Evolutionary conservation across 2,113 vertebrate genomes (phyloP), one percentile per base, ranked within the genome.

Genomic region (Okapia johnstoni): DNA sequence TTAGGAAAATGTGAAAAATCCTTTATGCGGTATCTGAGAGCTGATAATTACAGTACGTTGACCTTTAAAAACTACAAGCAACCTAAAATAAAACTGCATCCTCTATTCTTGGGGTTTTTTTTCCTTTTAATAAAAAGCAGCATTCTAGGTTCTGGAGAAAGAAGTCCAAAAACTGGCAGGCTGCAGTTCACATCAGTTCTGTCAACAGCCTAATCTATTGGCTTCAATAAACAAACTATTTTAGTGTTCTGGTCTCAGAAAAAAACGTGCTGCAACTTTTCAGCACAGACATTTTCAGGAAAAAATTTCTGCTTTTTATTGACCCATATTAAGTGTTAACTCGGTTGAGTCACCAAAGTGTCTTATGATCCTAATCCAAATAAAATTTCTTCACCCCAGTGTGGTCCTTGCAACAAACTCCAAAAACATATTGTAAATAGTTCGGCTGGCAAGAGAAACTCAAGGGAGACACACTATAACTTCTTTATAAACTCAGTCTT

Each of bases 291-390:
- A 93, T 97, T 97, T 21, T 96, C 54, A 95, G 25, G 30, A 96
- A 94, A 97, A 94, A 77, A 57, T 13, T 81, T 80, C 70, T 95
- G 83, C 88, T 97, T 97, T 98, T 97, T 95, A 98, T 76, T 98
- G 93, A 95, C 96, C 88, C 94, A 93, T 93, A 94, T 97, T 97
- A 94, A 96, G 94, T 93, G 92, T 97, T 95, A 97, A 97, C 86
- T 97, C 77, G 88, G 94, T 63, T 97, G 87, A 97, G 83, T 97
- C 93, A 93, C 94, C 90, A 94, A 96, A 94, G 86, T 61, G 36
- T 97, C 96, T 96, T 97, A 94, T 97, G 94, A 98, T 97, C 96
- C 91, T 96, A 86, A 95, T 95, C 91, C 97, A 97, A 97, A 97
- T 97, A 97, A 97, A 97, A 97, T 97, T 90, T 98, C 90, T 95